Evolutionary conservation across 2,888 invertebrate species (phyloP).

Genomic region (Eilema depressum): DNA sequence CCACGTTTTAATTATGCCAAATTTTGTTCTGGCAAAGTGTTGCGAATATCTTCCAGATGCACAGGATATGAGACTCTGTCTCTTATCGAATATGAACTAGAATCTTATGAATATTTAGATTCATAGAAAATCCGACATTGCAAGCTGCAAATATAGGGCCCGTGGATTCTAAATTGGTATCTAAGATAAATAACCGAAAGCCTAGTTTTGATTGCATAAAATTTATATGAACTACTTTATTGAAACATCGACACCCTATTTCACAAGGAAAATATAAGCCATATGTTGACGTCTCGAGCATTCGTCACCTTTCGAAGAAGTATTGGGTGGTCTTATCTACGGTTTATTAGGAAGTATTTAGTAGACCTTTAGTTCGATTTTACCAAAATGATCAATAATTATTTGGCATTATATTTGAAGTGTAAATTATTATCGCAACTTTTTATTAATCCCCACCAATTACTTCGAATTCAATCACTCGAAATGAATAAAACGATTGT

Average conservation of each 20-base stretch:
- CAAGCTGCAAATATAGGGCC: conserved; percentile 11
- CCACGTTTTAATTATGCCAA: conserved; percentile 41
- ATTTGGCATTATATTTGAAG: background rate
- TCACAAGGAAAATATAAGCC: conserved; percentile 28
- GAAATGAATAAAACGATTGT: background rate
- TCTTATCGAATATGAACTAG: background rate
- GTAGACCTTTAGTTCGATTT: conserved; percentile 9
- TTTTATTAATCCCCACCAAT: background rate
- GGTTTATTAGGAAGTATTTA: conserved; percentile 30
- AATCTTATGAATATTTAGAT: conserved; percentile 3
- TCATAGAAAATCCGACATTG: conserved; percentile 3
- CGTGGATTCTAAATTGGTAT: background rate
- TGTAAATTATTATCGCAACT: background rate
- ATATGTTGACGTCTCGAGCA: conserved; percentile 19
- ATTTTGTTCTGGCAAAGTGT: conserved; percentile 29
- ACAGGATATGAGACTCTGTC: conserved; percentile 18
- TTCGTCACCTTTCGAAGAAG: conserved; percentile 50
- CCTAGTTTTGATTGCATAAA: conserved; percentile 14
- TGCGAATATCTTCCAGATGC: background rate
- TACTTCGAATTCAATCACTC: background rate
- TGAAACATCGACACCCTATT: conserved; percentile 27
- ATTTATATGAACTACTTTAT: conserved; percentile 17
- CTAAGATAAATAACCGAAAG: background rate
- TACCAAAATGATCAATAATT: background rate
- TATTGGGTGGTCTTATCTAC: conserved; percentile 24